These are phyloP conservation scores for Heterohyrax brucei DNA, from an alignment of 2,797 vertebrate genomes.

Conservation along the genomic window DNA sequence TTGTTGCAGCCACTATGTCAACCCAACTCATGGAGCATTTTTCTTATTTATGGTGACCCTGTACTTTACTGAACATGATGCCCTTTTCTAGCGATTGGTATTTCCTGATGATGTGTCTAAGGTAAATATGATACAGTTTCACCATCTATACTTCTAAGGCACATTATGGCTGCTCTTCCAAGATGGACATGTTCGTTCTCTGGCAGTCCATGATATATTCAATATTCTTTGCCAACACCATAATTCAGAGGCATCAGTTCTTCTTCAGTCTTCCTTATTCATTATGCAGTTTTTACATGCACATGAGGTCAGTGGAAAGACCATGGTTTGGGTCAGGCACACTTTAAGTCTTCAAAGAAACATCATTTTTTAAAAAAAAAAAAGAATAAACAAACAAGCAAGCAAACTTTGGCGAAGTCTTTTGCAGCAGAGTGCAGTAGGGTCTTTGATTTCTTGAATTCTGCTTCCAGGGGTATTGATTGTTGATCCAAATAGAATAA, in stretches of 20 bases:
- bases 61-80: background rate
- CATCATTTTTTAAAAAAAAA: background rate
- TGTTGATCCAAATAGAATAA: background rate
- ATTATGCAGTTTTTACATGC: background rate
- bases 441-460: background rate
- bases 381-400: too few species aligned
- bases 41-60: background rate
- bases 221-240: background rate
- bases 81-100: background rate
- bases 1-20: background rate
- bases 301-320: background rate
- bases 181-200: background rate
- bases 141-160: background rate
- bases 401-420: background rate
- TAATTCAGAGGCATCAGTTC: background rate
- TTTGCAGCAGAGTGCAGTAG: background rate
- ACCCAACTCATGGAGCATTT: background rate
- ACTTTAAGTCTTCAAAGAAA: background rate
- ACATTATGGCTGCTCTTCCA: background rate
- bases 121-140: background rate
- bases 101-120: background rate
- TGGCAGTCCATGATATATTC: background rate
- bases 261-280: background rate
- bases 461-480: background rate
- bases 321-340: background rate